Conservation (phyloP, 2,888 invertebrate species). For the Syrphus vitripennis region DNA sequence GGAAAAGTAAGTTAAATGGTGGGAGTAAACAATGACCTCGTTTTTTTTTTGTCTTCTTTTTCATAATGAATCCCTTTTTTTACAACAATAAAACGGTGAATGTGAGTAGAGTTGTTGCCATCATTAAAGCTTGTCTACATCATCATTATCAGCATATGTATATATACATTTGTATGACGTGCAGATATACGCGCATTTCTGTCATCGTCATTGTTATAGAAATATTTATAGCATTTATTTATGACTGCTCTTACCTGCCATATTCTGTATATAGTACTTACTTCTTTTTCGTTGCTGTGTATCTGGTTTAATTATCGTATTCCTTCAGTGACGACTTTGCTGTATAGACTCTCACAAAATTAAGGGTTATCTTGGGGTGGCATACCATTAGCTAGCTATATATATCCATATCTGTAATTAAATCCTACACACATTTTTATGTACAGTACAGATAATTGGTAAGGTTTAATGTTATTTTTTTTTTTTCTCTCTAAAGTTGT, state of each 20-base stretch:
- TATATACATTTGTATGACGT: neutral
- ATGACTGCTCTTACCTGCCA: slow-evolving; percentile 7
- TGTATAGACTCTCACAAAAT: neutral
- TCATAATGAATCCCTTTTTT: slow-evolving; percentile 38
- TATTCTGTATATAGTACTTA: neutral
- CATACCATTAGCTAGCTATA: neutral
- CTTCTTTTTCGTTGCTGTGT: neutral
- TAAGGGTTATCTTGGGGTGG: neutral
- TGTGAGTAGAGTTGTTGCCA: neutral
- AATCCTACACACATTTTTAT: neutral
- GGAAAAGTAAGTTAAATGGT: slow-evolving; percentile 25
- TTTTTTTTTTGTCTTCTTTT: slow-evolving; percentile 25
- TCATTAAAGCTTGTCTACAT: slow-evolving; percentile 6
- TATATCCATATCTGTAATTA: too few relatives aligned
- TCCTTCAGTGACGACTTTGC: neutral
- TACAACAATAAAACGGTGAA: neutral
- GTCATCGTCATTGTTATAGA: slow-evolving; percentile 49
- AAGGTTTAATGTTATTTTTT: neutral
- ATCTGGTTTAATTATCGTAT: slow-evolving; percentile 4
- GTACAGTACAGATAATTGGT: neutral
- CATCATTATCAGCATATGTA: neutral
- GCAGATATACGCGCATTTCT: slow-evolving; percentile 4
- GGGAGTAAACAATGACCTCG: slow-evolving; percentile 32
- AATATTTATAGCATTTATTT: slow-evolving; percentile 29
- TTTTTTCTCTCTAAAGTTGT: neutral